A percentile compares a stretch with the other conserved stretches of the same genome.
Conservation (phyloP, 2,888 invertebrate genomes). For the Sclerodermus sp. region DNA sequence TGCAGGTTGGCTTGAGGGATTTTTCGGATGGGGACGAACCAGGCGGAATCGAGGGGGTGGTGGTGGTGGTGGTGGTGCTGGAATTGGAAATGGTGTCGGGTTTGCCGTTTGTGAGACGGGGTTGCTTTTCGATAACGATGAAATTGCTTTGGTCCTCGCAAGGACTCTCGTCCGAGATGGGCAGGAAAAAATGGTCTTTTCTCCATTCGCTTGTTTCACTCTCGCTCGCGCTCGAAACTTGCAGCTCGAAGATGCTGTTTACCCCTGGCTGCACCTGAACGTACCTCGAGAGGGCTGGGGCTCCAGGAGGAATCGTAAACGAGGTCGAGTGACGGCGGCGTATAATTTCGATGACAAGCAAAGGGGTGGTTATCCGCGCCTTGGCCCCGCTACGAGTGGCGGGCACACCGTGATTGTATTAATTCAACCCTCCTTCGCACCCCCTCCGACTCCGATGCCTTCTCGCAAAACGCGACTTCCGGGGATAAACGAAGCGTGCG, state of each 20-base stretch:
- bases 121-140: too few species aligned
- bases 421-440: slow-evolving; percentile 44
- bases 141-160: too few species aligned
- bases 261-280: too few species aligned
- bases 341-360: slow-evolving; percentile 48
- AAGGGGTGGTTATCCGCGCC: slow-evolving; percentile 38
- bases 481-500: slow-evolving; percentile 56
- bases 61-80: background rate
- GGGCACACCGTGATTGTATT: slow-evolving; percentile 49
- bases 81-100: too few species aligned
- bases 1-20: slow-evolving; percentile 41
- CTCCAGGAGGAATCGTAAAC: slow-evolving; percentile 27
- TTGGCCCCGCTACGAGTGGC: slow-evolving; percentile 25
- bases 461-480: slow-evolving; percentile 50
- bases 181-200: too few species aligned
- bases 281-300: too few species aligned
- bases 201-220: too few species aligned
- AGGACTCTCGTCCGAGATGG: too few species aligned
- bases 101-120: too few species aligned
- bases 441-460: slow-evolving; percentile 13
- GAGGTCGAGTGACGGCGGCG: slow-evolving; percentile 38
- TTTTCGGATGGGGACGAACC: slow-evolving; percentile 29
- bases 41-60: background rate
- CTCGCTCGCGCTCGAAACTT: too few species aligned
- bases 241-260: too few species aligned